A percentile compares a stretch with the other conserved stretches of the same genome.
Conservation (phyloP, 2,113 vertebrate species). For the Urocynchramus pylzowi region DNA sequence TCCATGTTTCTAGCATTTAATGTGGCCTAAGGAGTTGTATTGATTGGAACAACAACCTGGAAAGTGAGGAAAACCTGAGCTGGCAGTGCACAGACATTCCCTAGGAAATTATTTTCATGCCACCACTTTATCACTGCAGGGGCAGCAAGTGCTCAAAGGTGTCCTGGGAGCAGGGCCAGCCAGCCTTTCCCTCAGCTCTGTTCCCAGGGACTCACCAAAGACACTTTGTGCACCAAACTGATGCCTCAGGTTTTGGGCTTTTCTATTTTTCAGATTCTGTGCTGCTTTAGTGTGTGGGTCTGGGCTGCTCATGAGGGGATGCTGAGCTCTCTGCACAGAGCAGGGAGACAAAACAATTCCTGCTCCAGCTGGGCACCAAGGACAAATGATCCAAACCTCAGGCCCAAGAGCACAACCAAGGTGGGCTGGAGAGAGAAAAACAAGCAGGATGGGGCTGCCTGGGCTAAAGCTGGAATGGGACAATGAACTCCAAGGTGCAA, state of each 20-base stretch:
- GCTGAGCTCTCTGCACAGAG: too few species aligned
- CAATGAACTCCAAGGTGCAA: too few species aligned
- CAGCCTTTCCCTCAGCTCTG: not conserved
- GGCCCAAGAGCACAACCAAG: too few species aligned
- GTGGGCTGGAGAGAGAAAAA: too few species aligned
- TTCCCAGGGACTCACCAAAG: not conserved
- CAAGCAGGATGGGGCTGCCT: too few species aligned
- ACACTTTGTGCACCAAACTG: not conserved
- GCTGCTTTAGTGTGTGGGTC: not conserved
- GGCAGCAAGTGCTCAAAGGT: not conserved
- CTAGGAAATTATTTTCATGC: not conserved
- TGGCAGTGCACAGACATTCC: not conserved
- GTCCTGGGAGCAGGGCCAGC: not conserved
- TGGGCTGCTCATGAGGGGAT: not conserved
- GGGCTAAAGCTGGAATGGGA: too few species aligned
- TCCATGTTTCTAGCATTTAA: not conserved
- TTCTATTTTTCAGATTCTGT: not conserved
- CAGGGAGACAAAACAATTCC: too few species aligned
- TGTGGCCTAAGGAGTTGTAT: not conserved
- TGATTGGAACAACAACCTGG: not conserved
- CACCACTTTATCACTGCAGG: not conserved
- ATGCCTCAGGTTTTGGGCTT: not conserved
- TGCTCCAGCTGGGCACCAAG: too few species aligned
- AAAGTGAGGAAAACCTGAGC: not conserved
- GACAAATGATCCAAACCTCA: too few species aligned